phyloP scores from a whole-genome alignment of 1,140 invertebrate species.

The Brachionus sp. region DNA sequence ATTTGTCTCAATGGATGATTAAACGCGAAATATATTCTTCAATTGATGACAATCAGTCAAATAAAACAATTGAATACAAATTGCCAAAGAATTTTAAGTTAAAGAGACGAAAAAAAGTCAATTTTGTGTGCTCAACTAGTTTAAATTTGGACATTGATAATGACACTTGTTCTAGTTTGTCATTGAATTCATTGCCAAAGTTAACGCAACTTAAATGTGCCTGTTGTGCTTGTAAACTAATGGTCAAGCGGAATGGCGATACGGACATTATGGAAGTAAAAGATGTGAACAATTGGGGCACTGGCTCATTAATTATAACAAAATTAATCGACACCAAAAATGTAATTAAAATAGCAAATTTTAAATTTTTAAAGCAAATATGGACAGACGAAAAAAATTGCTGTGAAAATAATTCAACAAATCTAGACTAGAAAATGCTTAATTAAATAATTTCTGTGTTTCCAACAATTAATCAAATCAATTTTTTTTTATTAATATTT shows the following conservation, averaged over 20 bases:
- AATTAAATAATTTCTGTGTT: no score
- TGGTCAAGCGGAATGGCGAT: neutral
- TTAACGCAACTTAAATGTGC: constrained; percentile 18
- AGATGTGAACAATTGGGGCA: neutral
- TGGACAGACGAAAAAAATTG: neutral
- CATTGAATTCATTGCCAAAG: neutral
- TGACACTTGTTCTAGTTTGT: neutral
- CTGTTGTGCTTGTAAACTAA: constrained; percentile 22
- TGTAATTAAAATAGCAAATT: constrained; percentile 12
- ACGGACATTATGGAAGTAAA: neutral
- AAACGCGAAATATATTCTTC: neutral
- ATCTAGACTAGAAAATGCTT: neutral
- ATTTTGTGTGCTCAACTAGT: neutral
- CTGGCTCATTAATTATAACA: neutral
- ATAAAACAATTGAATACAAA: constrained; percentile 6
- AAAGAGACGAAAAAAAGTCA: constrained; percentile 32
- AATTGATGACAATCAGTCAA: neutral
- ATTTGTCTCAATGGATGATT: constrained; percentile 14
- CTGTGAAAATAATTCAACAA: neutral
- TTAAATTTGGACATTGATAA: neutral
- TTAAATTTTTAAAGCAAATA: neutral
- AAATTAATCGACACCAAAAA: constrained; percentile 25
- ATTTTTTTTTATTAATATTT: neutral
- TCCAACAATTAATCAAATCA: neutral
- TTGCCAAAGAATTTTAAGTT: constrained; percentile 20